phyloP scores from a whole-genome alignment of 2,797 vertebrate genomes.

The Falco columbarius region DNA sequence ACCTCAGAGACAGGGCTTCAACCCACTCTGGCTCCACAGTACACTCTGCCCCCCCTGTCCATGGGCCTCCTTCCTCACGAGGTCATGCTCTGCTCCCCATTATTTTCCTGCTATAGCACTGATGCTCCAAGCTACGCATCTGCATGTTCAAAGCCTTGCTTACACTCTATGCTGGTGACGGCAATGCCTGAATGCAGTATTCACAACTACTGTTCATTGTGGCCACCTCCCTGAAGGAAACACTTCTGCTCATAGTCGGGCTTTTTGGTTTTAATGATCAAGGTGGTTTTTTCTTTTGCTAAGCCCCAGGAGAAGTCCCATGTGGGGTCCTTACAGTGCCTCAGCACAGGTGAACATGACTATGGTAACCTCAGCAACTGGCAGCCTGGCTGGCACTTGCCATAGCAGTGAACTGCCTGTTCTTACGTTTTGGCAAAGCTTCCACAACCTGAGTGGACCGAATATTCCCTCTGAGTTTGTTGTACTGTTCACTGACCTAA shows the following conservation, averaged over 20 bases:
- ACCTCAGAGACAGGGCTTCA: neutral
- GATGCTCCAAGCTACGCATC: neutral
- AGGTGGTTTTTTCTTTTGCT: neutral
- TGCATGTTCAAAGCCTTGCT: neutral
- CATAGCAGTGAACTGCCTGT: neutral
- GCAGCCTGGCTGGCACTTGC: neutral
- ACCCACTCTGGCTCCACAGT: neutral
- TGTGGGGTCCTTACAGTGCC: neutral
- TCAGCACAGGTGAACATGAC: neutral
- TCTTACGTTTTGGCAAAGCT: neutral
- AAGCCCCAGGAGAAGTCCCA: neutral
- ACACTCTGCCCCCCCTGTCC: neutral
- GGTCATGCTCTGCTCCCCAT: neutral
- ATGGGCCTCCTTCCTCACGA: neutral
- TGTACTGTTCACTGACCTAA: neutral
- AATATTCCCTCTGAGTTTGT: neutral
- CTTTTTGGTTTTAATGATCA: neutral
- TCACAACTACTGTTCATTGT: neutral
- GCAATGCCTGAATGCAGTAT: neutral
- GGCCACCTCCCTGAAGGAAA: neutral
- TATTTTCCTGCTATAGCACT: rapidly evolving
- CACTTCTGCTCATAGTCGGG: neutral
- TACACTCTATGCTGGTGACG: too few species aligned
- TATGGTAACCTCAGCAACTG: neutral
- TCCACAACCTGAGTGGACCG: neutral